phyloP scores from a whole-genome alignment of 2,888 invertebrate species.

The Ormyrus rosae region DNA sequence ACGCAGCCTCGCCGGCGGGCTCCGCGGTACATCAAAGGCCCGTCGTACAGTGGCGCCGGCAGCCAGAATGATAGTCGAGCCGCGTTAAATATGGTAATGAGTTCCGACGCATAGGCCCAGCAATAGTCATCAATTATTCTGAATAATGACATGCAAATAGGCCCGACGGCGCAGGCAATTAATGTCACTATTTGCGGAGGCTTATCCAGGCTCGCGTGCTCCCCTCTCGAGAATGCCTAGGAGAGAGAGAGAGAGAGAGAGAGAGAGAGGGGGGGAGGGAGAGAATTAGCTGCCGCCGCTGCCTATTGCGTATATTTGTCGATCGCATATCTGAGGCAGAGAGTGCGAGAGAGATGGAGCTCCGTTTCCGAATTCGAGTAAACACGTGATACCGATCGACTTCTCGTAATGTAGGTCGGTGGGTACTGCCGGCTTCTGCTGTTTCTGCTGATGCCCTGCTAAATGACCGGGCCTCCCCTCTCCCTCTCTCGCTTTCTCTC shows the following conservation, averaged over 20 bases:
- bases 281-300: background rate
- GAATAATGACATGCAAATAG: constrained; percentile 74
- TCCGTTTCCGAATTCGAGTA: constrained; percentile 60
- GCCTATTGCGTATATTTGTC: background rate
- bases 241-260: background rate
- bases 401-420: constrained; percentile 59
- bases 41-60: constrained; percentile 2
- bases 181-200: constrained; percentile 73
- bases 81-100: constrained; percentile 71
- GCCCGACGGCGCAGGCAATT: constrained; percentile 69
- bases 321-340: background rate
- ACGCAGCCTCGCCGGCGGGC: background rate
- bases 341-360: background rate
- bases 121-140: constrained; percentile 74
- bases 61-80: constrained; percentile 3
- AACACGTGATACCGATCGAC: constrained; percentile 66
- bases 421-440: background rate
- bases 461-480: background rate
- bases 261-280: background rate
- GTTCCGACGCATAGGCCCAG: constrained; percentile 67
- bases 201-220: constrained; percentile 63
- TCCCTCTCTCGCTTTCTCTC: background rate
- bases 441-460: constrained; percentile 2
- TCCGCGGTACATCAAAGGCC: constrained; percentile 24
- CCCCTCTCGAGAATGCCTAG: background rate